Base-by-base conservation (phyloP, 2,113 vertebrate genomes). In the Athene cunicularia region DNA sequence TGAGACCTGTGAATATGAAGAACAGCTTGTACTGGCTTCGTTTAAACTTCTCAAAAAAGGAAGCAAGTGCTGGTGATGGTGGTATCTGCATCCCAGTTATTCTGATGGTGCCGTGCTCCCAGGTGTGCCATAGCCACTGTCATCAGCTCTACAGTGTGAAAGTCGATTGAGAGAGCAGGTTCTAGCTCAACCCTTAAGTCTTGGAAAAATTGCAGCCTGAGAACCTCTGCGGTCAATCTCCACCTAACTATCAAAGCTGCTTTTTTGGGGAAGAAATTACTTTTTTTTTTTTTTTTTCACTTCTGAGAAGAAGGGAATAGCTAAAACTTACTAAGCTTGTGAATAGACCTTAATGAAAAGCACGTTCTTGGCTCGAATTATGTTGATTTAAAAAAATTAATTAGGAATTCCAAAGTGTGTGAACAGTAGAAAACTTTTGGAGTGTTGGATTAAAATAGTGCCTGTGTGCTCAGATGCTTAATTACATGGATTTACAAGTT, bases 401-500 rank as follows among this genome's bases (percentile, higher is more conserved):
- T 92, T 53, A 30, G 32, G 28, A 49, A 37, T 52, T 71, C 55
- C 30, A 79, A 80, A 16, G 35, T 8, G 19, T 90, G 75, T 77
- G 80, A 95, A 74, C 50, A 88, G 66, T 60, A 88, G 71, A 80
- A 62, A 8, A 8, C 3, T 12, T 68, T 76, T 77, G 6, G n/a
- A 86, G 23, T 22, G 2, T 47, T 90, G 60, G 82, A 59, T 92
- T 80, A 80, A 86, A 94, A 37, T 35, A 43, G 16, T 59, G 47
- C 75, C 72, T 74, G 5, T 86, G 63, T 87, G 79, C 75, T 96
- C 63, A 37, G 79, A 74, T 97, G 72, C 67, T 84, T 86, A 86
- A 90, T 88, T 93, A 41, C 2, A 1, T 59, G 63, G 63, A 33
- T 97, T 92, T 96, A 94, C 63, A 80, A 86, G 87, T 79, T 89